Evolutionary conservation across 2,888 invertebrate species (phyloP), one percentile per base, ranked within the genome.

Genomic region (Cinara cedri): DNA sequence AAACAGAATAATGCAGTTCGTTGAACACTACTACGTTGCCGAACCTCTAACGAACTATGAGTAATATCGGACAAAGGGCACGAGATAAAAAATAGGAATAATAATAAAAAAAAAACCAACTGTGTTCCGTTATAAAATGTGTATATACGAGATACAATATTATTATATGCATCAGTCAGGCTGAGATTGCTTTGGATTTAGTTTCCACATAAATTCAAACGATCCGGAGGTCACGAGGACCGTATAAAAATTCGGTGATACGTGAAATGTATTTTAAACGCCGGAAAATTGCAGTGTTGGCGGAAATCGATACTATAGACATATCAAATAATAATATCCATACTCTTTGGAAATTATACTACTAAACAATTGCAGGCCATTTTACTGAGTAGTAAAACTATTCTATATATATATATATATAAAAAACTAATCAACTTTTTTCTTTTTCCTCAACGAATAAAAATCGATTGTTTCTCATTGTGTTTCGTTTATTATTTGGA

Each of bases 41-140:
- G 66, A 49, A 70, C 70, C 13, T 78, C 57, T 70, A 78, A 70
- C 78, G 78, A 78, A 78, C 78, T 78, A 78, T 68, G 70, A 78
- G 70, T 78, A 78, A 78, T 68, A 57, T 34, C 26, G 66, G 55
- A 76, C 49, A 63, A 44, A 26, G 13, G 8, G 11, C 16, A 26
- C 14, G 19, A 42, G 19, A 16, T 11, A 19, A 24, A 11, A 19
- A 66, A 34, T 6, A 6, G 34, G 34, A 34, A 34, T 34, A 34
- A n/a, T n/a, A n/a, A n/a, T n/a, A n/a, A n/a, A n/a, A n/a, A n/a
- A n/a, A n/a, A 10, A 66, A 11, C 51, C 19, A 65, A 34, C 54
- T 11, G 26, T 13, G 19, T 21, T 44, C 42, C 42, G 55, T 66
- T 55, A 46, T 46, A 66, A 66, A 57, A 54, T 51, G 19, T 44